Conservation (phyloP, 1,140 invertebrate genomes). For the Nasonia giraulti region DNA sequence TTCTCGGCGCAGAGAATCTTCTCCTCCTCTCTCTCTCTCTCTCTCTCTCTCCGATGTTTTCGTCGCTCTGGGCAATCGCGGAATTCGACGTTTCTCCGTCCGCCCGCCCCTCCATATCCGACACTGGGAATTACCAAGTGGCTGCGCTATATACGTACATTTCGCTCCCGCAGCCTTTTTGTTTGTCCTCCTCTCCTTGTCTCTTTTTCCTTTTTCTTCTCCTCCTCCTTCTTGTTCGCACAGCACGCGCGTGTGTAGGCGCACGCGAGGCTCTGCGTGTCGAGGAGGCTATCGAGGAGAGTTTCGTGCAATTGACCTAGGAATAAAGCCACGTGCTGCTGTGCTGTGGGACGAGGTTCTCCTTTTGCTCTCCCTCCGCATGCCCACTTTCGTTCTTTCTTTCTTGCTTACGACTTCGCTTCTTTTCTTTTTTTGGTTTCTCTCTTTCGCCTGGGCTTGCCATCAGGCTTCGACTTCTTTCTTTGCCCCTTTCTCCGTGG, state of each 20-base stretch:
- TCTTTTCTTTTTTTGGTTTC: constrained; percentile 4
- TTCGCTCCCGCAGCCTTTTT: constrained; percentile 19
- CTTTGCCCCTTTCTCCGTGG: too few species aligned
- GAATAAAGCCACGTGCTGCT: constrained; percentile 56
- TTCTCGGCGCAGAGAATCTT: constrained; percentile 5
- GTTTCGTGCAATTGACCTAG: constrained; percentile 53
- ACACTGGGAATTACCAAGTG: constrained; percentile 36
- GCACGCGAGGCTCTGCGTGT: constrained; percentile 35
- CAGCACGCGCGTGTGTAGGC: background rate
- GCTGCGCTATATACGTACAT: background rate
- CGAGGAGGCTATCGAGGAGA: constrained; percentile 34
- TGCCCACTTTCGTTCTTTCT: constrained; percentile 38
- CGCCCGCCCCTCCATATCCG: constrained; percentile 30
- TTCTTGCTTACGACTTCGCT: constrained; percentile 19
- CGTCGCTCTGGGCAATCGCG: constrained; percentile 25
- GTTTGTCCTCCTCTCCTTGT: constrained; percentile 7
- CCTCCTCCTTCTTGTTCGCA: background rate
- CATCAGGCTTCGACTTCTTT: background rate
- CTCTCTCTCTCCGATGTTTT: constrained; percentile 1
- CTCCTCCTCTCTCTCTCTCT: background rate
- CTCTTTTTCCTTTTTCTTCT: constrained; percentile 24
- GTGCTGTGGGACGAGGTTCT: background rate
- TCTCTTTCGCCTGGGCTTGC: background rate
- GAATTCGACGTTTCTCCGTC: constrained; percentile 27
- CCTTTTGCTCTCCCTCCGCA: background rate